These are phyloP conservation scores for Seriola quinqueradiata DNA, from an alignment of 2,113 vertebrate genomes.

Conservation along the genomic window DNA sequence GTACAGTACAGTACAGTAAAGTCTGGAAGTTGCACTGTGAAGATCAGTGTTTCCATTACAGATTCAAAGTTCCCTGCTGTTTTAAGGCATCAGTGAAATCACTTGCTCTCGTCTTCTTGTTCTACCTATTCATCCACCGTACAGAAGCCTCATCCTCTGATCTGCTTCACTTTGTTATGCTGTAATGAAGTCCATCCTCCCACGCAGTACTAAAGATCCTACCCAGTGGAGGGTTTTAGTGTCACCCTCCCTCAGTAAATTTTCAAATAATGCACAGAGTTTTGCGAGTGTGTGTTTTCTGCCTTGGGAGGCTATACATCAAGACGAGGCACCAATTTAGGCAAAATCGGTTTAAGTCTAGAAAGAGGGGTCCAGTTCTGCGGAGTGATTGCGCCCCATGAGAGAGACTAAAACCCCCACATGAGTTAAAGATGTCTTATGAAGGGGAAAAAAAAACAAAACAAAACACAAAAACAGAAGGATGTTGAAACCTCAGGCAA, in stretches of 20 bases:
- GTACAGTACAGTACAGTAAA: too few species aligned
- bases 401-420: conserved; percentile 34
- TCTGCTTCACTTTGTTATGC: conserved; percentile 36
- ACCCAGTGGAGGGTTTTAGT: conserved; percentile 12
- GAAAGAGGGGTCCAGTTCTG: conserved; percentile 22
- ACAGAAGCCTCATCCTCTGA: conserved; percentile 11
- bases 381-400: conserved; percentile 35
- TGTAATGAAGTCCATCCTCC: conserved; percentile 22
- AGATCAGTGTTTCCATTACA: not conserved
- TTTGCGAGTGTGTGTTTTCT: conserved; percentile 7
- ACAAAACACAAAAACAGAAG: not conserved
- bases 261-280: conserved; percentile 26
- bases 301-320: conserved; percentile 25
- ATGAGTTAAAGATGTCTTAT: conserved; percentile 15
- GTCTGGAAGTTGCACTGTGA: not conserved
- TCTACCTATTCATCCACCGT: conserved; percentile 1
- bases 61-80: not conserved
- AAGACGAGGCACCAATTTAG: conserved; percentile 31
- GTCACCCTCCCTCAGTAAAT: not conserved
- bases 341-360: conserved; percentile 24
- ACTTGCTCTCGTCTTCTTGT: conserved; percentile 4
- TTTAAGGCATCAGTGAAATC: conserved; percentile 11
- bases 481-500: conserved; percentile 21
- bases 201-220: conserved; percentile 8
- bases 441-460: too few species aligned